Percentiles rank a stretch among this genome's conserved stretches.
phyloP scores from a whole-genome alignment of 1,140 invertebrate species.

The Samia ricini region DNA sequence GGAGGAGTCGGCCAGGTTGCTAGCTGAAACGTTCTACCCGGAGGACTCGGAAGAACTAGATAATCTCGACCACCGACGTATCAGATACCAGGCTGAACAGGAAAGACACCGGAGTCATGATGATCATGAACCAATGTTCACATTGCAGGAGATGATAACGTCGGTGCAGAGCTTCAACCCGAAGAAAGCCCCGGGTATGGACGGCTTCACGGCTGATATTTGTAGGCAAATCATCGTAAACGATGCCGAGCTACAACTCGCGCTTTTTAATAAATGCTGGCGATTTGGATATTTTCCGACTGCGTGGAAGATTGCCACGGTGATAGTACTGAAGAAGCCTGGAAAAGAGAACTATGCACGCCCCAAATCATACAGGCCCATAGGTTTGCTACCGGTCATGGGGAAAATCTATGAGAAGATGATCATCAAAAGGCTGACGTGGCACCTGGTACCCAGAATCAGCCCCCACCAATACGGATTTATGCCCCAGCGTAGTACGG shows the following conservation, averaged over 20 bases:
- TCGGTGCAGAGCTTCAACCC: constrained; percentile 16
- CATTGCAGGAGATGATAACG: background rate
- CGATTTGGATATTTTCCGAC: too few species aligned
- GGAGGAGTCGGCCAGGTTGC: background rate
- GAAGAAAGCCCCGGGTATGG: constrained; percentile 20
- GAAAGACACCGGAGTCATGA: constrained; percentile 4
- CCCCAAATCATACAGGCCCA: constrained; percentile 20
- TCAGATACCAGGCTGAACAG: background rate
- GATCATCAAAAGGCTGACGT: constrained; percentile 15
- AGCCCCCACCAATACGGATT: constrained; percentile 22
- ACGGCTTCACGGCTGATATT: constrained; percentile 17
- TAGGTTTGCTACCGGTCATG: constrained; percentile 20
- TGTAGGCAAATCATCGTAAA: background rate
- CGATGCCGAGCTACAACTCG: background rate
- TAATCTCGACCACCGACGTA: constrained; percentile 6
- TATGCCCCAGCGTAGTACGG: constrained; percentile 20
- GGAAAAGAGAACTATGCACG: constrained; percentile 12
- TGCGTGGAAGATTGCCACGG: constrained; percentile 20
- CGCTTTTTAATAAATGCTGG: constrained; percentile 9
- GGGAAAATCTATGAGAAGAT: constrained; percentile 25
- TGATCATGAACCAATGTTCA: constrained; percentile 19
- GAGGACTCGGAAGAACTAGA: background rate
- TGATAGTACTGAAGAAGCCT: constrained; percentile 15
- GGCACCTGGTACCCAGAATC: constrained; percentile 7
- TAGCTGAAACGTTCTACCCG: constrained; percentile 15